Conservation (phyloP, 2,888 invertebrate species). For the Thalpophila matura region DNA sequence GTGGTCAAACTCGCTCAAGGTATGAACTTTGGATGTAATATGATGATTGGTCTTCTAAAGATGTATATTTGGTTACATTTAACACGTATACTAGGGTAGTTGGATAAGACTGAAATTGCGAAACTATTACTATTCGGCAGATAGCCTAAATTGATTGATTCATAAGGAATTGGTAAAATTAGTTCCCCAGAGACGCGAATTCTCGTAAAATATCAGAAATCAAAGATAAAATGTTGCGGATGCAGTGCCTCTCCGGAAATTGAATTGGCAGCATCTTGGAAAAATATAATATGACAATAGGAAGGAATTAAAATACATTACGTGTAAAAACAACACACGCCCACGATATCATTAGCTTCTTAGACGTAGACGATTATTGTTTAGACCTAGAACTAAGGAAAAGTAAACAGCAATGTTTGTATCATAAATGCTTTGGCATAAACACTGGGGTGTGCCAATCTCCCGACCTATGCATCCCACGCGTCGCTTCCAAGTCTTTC, state of each 20-base stretch:
- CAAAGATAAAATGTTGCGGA: background rate
- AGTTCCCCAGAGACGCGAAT: background rate
- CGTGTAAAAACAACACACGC: slow-evolving; percentile 25
- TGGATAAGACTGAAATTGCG: background rate
- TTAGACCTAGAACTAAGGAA: slow-evolving; percentile 50
- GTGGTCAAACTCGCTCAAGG: slow-evolving; percentile 90
- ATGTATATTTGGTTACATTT: too few species aligned
- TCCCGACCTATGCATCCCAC: slow-evolving; percentile 78
- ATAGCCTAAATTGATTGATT: background rate
- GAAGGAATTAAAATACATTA: slow-evolving; percentile 16
- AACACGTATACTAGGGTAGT: too few species aligned
- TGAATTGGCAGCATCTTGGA: slow-evolving; percentile 25
- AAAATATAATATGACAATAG: slow-evolving; percentile 7
- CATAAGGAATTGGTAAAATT: slow-evolving; percentile 4
- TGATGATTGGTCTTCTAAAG: background rate
- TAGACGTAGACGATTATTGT: slow-evolving; percentile 21
- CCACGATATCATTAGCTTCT: slow-evolving; percentile 23
- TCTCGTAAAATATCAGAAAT: background rate
- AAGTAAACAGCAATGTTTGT: slow-evolving; percentile 46
- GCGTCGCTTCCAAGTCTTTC: slow-evolving; percentile 51
- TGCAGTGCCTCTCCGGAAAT: slow-evolving; percentile 17
- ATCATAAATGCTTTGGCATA: slow-evolving; percentile 63
- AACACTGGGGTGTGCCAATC: slow-evolving; percentile 78
- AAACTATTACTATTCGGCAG: background rate
- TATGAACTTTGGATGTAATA: too few species aligned